Percentiles rank a stretch among this genome's conserved stretches.
Evolutionary conservation across 2,888 invertebrate genomes (phyloP).

Genomic region (Dione vanillae): DNA sequence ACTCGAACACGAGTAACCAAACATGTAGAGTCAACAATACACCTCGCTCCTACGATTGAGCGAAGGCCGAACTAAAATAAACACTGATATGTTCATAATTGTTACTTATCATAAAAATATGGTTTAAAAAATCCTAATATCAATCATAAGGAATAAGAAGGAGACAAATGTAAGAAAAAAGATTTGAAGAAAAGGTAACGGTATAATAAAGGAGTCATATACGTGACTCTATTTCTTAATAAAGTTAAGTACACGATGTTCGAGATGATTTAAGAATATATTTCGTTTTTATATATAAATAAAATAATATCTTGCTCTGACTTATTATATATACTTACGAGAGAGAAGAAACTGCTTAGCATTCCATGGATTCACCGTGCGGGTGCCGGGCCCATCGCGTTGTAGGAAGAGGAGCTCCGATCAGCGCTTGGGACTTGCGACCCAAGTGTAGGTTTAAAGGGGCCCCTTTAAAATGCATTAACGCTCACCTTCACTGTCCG

Average conservation of each 20-base stretch:
- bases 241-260: not conserved
- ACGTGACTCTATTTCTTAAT: not conserved
- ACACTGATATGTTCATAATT: conserved; percentile 14
- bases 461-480: too few species aligned
- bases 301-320: too few species aligned
- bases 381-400: too few species aligned
- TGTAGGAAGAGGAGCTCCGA: too few species aligned
- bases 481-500: too few species aligned
- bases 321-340: too few species aligned
- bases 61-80: conserved; percentile 38
- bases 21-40: conserved; percentile 33
- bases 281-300: too few species aligned
- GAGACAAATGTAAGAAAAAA: not conserved
- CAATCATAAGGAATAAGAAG: not conserved
- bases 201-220: not conserved
- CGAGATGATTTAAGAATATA: too few species aligned
- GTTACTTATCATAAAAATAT: conserved; percentile 1
- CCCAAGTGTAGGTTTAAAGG: too few species aligned
- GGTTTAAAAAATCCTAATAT: not conserved
- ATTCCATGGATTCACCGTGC: too few species aligned
- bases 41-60: conserved; percentile 17
- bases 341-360: too few species aligned
- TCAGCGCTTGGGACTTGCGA: too few species aligned
- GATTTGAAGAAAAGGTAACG: not conserved
- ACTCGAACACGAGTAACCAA: conserved; percentile 28